A percentile compares a stretch with the other conserved stretches of the same genome.
Conservation (phyloP, 2,113 vertebrate genomes). For the Syrmaticus mikado region DNA sequence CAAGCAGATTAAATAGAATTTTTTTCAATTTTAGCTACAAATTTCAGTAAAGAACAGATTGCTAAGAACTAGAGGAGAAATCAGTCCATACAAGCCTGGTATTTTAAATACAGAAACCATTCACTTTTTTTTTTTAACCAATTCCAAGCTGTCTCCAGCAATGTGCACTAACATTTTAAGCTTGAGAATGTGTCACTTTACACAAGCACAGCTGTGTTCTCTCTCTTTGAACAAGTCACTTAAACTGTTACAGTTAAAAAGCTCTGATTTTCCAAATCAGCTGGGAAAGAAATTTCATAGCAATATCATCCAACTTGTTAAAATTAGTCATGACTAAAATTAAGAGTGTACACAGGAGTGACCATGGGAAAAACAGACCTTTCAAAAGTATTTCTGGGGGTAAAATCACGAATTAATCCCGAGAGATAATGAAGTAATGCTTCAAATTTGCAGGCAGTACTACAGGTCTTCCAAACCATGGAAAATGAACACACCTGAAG, state of each 20-base stretch:
- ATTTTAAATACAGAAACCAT: not conserved
- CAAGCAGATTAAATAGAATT: not conserved
- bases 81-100: not conserved
- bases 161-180: not conserved
- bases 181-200: not conserved
- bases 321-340: conserved; percentile 47
- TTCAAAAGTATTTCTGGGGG: conserved; percentile 27
- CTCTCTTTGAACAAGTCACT: conserved; percentile 17
- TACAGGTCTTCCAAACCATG: conserved; percentile 16
- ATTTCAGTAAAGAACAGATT: not conserved
- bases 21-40: not conserved
- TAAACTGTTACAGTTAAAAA: not conserved
- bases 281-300: conserved; percentile 2
- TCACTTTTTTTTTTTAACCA: not conserved
- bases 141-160: not conserved
- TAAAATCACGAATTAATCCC: conserved; percentile 60
- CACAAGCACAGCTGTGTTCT: not conserved
- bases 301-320: conserved; percentile 28
- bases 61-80: not conserved
- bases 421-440: conserved; percentile 51
- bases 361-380: conserved; percentile 31
- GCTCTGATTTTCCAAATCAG: not conserved
- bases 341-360: conserved; percentile 23
- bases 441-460: conserved; percentile 16
- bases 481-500: conserved; percentile 37